phyloP scores from a whole-genome alignment of 1,140 invertebrate species.

The fruit fly (Drosophila melanogaster) region Release_6_plus_ISO1_MT NT_033779.5:3943001-3943500 shows the following conservation, averaged over 20 bases:
- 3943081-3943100: slow-evolving; percentile 40
- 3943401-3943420: slow-evolving; percentile 55
- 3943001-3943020: not conserved
- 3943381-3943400: slow-evolving; percentile 44
- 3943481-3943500: not conserved
- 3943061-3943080: slow-evolving; percentile 12
- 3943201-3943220: slow-evolving; percentile 20
- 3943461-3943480: slow-evolving; percentile 33
- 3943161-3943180: slow-evolving; percentile 25
- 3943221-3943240: slow-evolving; percentile 24
- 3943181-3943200: not conserved
- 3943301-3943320: slow-evolving; percentile 26
- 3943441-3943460: slow-evolving; percentile 55
- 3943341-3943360: slow-evolving; percentile 41
- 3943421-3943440: slow-evolving; percentile 40
- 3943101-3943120: slow-evolving; percentile 41
- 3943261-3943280: slow-evolving; percentile 17
- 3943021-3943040: slow-evolving; percentile 8
- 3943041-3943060: slow-evolving; percentile 13
- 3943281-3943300: slow-evolving; percentile 54
- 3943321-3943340: slow-evolving; percentile 26
- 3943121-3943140: slow-evolving; percentile 29
- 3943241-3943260: slow-evolving; percentile 26
- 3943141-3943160: slow-evolving; percentile 33
- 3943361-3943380: slow-evolving; percentile 55